phyloP scores from a whole-genome alignment of 2,797 vertebrate species.

The Schizothorax lantsangensis region DNA sequence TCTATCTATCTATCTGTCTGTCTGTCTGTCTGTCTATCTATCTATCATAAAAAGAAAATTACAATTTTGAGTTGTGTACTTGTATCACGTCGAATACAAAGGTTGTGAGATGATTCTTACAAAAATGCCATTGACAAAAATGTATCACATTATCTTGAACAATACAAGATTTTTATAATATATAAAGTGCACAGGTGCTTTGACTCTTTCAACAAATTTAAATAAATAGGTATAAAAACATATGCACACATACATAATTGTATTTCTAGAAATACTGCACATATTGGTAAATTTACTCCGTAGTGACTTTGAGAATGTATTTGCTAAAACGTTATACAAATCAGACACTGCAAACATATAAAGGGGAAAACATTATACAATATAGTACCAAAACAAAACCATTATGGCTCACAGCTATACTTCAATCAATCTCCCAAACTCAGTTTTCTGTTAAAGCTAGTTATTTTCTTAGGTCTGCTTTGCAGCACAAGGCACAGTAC shows the following conservation, averaged over 20 bases:
- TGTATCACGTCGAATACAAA: constrained; percentile 34
- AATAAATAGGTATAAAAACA: constrained; percentile 56
- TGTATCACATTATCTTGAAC: not conserved
- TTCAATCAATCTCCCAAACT: not conserved
- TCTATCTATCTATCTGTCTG: not conserved
- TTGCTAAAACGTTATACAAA: constrained; percentile 10
- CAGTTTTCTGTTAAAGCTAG: constrained; percentile 15
- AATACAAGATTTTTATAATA: constrained; percentile 27
- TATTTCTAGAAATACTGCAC: constrained; percentile 16
- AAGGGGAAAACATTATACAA: not conserved
- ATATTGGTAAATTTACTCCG: not conserved
- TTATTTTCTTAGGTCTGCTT: constrained; percentile 5
- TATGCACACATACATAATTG: not conserved
- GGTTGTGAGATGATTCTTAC: constrained; percentile 7
- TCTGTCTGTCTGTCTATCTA: fast-evolving
- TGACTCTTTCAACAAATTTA: constrained; percentile 40
- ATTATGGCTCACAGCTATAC: not conserved
- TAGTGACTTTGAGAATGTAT: not conserved
- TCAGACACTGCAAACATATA: not conserved
- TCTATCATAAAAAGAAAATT: not conserved
- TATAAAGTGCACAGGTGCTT: constrained; percentile 71
- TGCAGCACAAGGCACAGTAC: constrained; percentile 27
- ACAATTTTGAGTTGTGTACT: constrained; percentile 24
- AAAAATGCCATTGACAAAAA: constrained; percentile 51
- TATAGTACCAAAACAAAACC: constrained; percentile 8